Evolutionary conservation across 2,113 vertebrate genomes (phyloP).

Genomic region (Regulus satrapa): DNA sequence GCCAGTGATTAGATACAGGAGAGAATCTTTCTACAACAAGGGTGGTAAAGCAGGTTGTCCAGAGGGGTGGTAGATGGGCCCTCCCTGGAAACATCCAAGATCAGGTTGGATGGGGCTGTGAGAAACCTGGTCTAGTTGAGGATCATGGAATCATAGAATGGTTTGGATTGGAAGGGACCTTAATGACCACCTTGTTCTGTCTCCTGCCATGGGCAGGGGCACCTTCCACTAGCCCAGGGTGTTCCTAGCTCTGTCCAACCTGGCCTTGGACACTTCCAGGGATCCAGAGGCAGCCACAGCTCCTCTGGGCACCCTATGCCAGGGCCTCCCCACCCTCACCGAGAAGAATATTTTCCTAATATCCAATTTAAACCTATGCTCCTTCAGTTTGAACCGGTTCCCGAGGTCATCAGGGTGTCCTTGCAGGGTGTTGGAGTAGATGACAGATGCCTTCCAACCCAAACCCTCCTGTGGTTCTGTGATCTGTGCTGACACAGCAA

Average conservation of each 20-base stretch:
- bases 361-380: not conserved
- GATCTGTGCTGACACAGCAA: not conserved
- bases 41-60: not conserved
- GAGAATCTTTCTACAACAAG: not conserved
- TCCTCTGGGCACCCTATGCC: not conserved
- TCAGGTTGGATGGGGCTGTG: not conserved
- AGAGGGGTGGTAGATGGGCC: not conserved
- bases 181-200: rapidly evolving
- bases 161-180: not conserved
- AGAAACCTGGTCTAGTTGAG: not conserved
- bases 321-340: rapidly evolving
- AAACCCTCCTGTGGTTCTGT: not conserved
- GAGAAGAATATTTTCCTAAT: not conserved
- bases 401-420: not conserved
- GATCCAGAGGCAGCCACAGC: not conserved
- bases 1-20: not conserved
- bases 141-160: not conserved
- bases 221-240: rapidly evolving
- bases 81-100: not conserved
- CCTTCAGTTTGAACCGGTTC: not conserved
- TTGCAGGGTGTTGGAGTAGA: not conserved
- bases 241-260: rapidly evolving
- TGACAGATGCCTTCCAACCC: not conserved
- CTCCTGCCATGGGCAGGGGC: not conserved
- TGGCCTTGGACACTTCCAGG: not conserved